Conservation (phyloP, 2,113 vertebrate genomes). For the Nothocercus julius region DNA sequence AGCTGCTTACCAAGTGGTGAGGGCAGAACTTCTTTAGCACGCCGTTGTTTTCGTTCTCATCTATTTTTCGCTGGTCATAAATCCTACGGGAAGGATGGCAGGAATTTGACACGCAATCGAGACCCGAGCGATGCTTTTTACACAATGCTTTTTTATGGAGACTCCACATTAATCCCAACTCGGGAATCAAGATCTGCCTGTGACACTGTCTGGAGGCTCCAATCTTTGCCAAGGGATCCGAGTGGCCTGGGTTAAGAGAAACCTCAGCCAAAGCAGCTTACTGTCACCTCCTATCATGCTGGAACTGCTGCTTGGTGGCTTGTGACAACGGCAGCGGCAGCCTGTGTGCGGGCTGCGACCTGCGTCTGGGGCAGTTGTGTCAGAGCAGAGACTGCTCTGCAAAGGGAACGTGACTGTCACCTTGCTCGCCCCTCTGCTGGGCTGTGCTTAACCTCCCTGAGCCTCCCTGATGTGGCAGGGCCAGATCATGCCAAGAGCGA, state of each 20-base stretch:
- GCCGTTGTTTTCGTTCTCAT: slow-evolving; percentile 94
- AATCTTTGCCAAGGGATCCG: neutral
- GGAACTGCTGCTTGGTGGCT: neutral
- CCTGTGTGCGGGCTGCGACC: accelerated
- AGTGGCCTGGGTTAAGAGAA: accelerated
- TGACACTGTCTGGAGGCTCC: accelerated
- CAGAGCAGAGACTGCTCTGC: neutral
- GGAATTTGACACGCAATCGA: accelerated
- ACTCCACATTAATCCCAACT: neutral
- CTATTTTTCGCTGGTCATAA: slow-evolving; percentile 95
- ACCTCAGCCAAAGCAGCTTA: neutral
- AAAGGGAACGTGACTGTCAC: accelerated
- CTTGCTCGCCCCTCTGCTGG: neutral
- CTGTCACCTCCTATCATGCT: neutral
- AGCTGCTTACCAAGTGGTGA: slow-evolving; percentile 86
- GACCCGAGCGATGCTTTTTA: neutral
- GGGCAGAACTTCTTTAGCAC: slow-evolving; percentile 97
- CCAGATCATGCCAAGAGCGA: neutral
- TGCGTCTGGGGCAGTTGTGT: accelerated
- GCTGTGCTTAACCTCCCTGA: neutral
- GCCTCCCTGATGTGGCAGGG: neutral
- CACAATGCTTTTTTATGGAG: neutral
- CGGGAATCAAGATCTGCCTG: too few relatives aligned
- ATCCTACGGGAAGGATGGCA: slow-evolving; percentile 78
- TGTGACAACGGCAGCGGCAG: neutral